Base-by-base conservation (phyloP, 2,888 invertebrate species). In the Agriopis marginaria region DNA sequence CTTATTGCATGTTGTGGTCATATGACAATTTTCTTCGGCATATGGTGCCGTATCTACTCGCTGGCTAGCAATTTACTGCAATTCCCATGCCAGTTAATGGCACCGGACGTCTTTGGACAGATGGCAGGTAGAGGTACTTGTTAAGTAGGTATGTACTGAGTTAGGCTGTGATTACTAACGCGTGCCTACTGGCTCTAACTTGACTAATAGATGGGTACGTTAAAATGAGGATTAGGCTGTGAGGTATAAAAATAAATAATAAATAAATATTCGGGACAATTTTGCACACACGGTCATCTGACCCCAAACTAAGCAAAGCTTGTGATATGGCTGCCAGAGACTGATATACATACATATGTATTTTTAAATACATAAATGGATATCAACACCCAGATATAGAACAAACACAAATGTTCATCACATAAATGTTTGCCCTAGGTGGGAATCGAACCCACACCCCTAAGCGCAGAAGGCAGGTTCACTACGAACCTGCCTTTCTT, bases 11-110 rank as follows among this genome's bases (percentile, higher is more conserved):
- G 50, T 12, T 51, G 59, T 40, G 60, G 60, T 66, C 63, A 70
- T 64, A 70, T 62, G 62, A 71, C 59, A 50, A 49, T 68, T 62
- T 50, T 51, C 51, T 17, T 53, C 44, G 63, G 62, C 76, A 80
- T 76, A 75, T 76, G 77, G 68, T 62, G 44, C n/a, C 47, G 63
- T 73, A 66, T 76, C 66, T 73, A 72, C 75, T 75, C 68, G 51
- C 53, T 49, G 64, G 73, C 77, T 79, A 73, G 79, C 79, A 82
- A 84, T 83, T 82, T 84, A 68, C 77, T 66, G 77, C 77, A 83
- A 83, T 83, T 77, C 72, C 67, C 67, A 66, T 68, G 73, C 73
- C 14, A 40, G 14, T 42, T 74, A 74, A 76, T 78, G 68, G 66
- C 73, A 66, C 51, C 71, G 70, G 69, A 68, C 58, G 58, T n/a